Conservation (phyloP, 2,797 vertebrate genomes). For the Ctenopoma multispine region DNA sequence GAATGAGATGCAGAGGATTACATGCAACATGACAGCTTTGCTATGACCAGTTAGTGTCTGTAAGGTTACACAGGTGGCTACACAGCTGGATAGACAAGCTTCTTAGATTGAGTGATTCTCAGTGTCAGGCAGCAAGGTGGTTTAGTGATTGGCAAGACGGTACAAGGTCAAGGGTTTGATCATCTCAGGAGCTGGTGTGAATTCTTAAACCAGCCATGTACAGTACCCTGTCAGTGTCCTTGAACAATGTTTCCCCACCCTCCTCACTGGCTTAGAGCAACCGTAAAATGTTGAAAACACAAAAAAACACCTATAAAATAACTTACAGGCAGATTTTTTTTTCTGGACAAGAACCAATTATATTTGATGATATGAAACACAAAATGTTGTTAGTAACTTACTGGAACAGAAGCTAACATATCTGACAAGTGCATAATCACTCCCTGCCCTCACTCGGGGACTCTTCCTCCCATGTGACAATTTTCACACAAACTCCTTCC, state of each 20-base stretch:
- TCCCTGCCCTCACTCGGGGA: conserved; percentile 42
- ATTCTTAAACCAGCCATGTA: conserved; percentile 58
- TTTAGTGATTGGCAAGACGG: conserved; percentile 53
- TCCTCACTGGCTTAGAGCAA: neutral
- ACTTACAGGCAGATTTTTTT: conserved; percentile 2
- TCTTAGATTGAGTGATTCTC: conserved; percentile 62
- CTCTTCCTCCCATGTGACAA: conserved; percentile 48
- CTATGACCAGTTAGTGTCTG: conserved; percentile 52
- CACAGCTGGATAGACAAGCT: conserved; percentile 56
- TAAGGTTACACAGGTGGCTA: conserved; percentile 66
- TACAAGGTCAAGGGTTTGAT: conserved; percentile 71
- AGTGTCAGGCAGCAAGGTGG: conserved; percentile 52
- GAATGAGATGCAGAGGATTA: conserved; percentile 48
- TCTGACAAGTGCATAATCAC: conserved; percentile 46
- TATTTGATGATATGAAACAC: conserved; percentile 10
- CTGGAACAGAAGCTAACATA: conserved; percentile 43
- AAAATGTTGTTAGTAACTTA: conserved; percentile 46
- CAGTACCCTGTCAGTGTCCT: conserved; percentile 44
- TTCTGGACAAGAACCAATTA: conserved; percentile 27
- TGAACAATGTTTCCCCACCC: conserved; percentile 27
- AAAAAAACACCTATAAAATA: neutral
- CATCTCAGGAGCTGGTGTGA: conserved; percentile 57
- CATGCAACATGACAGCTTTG: conserved; percentile 56
- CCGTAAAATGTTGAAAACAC: conserved; percentile 24
- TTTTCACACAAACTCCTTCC: conserved; percentile 55